phyloP scores from a whole-genome alignment of 2,797 vertebrate species.

The Tragelaphus eurycerus region DNA sequence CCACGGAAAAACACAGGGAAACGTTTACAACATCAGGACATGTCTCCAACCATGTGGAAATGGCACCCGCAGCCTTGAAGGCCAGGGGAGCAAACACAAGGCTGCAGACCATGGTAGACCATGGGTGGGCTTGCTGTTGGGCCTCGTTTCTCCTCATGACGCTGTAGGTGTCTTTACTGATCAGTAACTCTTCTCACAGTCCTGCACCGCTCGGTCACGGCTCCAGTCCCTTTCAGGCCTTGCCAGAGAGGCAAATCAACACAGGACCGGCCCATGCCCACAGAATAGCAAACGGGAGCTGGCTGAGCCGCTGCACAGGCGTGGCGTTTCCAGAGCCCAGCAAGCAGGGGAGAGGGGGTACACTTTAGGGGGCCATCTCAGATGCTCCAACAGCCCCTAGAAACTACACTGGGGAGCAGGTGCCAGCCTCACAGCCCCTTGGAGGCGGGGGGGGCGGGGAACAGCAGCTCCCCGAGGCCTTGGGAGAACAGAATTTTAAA shows the following conservation, averaged over 20 bases:
- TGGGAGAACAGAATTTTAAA: not conserved
- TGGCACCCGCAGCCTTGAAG: not conserved
- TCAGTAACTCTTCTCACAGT: not conserved
- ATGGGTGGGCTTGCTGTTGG: not conserved
- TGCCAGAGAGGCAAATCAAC: not conserved
- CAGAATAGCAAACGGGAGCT: not conserved
- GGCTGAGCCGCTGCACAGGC: not conserved
- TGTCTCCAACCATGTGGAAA: not conserved
- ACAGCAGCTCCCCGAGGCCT: not conserved
- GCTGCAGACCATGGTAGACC: not conserved
- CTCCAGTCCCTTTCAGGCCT: not conserved
- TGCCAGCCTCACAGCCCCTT: not conserved
- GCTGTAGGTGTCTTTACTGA: not conserved
- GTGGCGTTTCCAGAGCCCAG: not conserved
- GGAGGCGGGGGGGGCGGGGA: too few species aligned
- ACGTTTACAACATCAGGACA: not conserved
- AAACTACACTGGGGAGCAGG: too few species aligned
- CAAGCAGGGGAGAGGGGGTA: not conserved
- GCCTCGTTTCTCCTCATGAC: not conserved
- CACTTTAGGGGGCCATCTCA: not conserved
- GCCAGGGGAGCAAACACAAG: not conserved
- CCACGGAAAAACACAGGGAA: not conserved
- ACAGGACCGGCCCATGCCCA: not conserved
- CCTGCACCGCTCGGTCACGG: too few species aligned
- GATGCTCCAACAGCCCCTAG: not conserved